Evolutionary conservation across 1,140 invertebrate species (phyloP).

Genomic region (Bombus ignitus): DNA sequence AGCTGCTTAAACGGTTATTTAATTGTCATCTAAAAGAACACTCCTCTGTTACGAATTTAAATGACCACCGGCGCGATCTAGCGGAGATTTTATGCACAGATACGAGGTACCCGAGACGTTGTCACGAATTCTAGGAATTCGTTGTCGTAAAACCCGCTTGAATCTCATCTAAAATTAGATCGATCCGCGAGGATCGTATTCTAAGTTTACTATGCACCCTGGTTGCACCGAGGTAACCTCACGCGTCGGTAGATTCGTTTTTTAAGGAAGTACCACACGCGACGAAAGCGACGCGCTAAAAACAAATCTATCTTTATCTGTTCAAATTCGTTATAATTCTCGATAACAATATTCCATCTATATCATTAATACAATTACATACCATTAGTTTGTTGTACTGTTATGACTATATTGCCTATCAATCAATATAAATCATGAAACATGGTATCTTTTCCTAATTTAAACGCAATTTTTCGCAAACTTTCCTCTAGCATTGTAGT

Average conservation of each 20-base stretch:
- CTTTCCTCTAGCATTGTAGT: not conserved
- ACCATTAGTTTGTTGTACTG: not conserved
- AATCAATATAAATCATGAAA: not conserved
- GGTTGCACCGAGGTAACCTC: not conserved
- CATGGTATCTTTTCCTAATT: not conserved
- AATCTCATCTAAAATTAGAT: constrained; percentile 37
- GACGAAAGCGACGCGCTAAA: not conserved
- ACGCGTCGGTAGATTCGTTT: not conserved
- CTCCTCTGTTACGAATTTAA: constrained; percentile 59
- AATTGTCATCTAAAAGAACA: constrained; percentile 39
- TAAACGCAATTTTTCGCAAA: not conserved
- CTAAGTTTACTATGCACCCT: constrained; percentile 24
- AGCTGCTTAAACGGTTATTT: constrained; percentile 63
- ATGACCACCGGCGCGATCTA: constrained; percentile 11
- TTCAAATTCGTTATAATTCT: not conserved
- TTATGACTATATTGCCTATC: not conserved
- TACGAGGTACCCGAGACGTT: not conserved
- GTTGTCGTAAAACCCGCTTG: not conserved
- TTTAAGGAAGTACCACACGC: constrained; percentile 9
- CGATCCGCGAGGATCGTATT: not conserved
- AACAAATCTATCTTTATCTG: not conserved
- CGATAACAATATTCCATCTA: not conserved
- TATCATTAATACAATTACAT: not conserved
- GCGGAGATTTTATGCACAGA: constrained; percentile 1
- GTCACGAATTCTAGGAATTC: not conserved